Percentiles rank a stretch among this genome's conserved stretches.
phyloP scores from a whole-genome alignment of 2,888 invertebrate species.

The Polyploca ridens region DNA sequence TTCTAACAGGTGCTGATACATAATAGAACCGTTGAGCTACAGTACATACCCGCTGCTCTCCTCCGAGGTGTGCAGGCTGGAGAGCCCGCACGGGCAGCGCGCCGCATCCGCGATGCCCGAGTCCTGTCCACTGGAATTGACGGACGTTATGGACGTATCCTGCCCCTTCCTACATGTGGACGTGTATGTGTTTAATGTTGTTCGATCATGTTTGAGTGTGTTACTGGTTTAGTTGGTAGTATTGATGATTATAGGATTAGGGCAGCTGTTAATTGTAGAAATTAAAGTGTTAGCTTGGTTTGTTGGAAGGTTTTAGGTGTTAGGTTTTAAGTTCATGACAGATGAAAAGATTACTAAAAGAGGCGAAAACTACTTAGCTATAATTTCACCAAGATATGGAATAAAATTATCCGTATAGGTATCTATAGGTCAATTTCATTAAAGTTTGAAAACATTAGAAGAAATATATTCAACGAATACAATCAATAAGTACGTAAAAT shows the following conservation, averaged over 20 bases:
- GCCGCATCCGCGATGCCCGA: slow-evolving; percentile 88
- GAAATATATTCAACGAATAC: too few relatives aligned
- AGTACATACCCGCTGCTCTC: slow-evolving; percentile 90
- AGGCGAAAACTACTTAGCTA: too few relatives aligned
- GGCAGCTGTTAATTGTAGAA: not conserved
- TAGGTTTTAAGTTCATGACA: not conserved
- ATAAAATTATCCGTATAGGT: too few relatives aligned
- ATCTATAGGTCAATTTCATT: too few relatives aligned
- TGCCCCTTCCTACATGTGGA: slow-evolving; percentile 71
- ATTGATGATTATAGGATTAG: not conserved
- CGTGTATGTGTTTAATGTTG: slow-evolving; percentile 29
- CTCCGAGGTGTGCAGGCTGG: slow-evolving; percentile 87
- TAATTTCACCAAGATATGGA: too few relatives aligned
- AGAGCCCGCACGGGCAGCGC: slow-evolving; percentile 87
- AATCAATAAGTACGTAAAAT: too few relatives aligned
- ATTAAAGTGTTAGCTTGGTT: not conserved
- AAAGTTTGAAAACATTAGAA: too few relatives aligned
- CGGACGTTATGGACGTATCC: slow-evolving; percentile 91
- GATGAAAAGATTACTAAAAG: not conserved
- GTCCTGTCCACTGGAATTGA: slow-evolving; percentile 93
- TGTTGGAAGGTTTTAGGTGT: not conserved
- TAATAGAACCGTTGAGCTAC: slow-evolving; percentile 17
- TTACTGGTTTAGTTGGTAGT: not conserved
- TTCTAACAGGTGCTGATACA: not conserved
- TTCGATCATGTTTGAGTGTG: slow-evolving; percentile 22